Percentiles rank a stretch among this genome's conserved stretches.
Evolutionary conservation across 2,797 vertebrate species (phyloP).

Genomic region (Premnoplex brunnescens): DNA sequence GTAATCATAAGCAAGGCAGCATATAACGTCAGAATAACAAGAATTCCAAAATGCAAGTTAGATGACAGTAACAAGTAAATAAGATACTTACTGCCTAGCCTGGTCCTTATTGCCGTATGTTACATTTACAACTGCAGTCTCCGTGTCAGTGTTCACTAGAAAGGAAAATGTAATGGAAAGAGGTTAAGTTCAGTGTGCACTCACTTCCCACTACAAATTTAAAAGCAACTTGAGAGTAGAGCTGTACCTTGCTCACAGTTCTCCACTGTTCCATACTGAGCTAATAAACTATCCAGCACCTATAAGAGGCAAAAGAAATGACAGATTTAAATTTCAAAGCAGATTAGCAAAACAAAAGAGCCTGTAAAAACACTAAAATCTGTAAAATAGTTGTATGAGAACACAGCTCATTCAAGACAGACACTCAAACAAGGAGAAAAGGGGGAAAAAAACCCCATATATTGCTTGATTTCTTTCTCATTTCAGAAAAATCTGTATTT

Average conservation of each 20-base stretch:
- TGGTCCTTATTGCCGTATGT: conserved; percentile 96
- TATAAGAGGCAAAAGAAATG: conserved; percentile 65
- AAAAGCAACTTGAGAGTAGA: conserved; percentile 36
- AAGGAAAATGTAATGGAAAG: conserved; percentile 18
- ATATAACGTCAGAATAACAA: background rate
- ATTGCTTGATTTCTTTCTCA: background rate
- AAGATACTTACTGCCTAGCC: conserved; percentile 91
- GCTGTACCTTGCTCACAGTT: conserved; percentile 97
- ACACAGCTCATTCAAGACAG: background rate
- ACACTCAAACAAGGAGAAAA: background rate
- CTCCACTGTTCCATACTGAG: conserved; percentile 96
- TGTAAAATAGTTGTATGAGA: background rate
- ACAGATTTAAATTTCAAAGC: conserved; percentile 52
- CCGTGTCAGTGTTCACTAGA: conserved; percentile 97
- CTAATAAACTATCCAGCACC: conserved; percentile 96
- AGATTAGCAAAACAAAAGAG: background rate
- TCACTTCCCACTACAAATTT: conserved; percentile 11
- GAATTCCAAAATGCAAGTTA: background rate
- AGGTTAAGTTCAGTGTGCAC: conserved; percentile 28
- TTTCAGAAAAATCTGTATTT: background rate
- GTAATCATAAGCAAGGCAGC: background rate
- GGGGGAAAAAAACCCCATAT: background rate
- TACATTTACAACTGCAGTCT: conserved; percentile 98
- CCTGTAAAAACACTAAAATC: background rate
- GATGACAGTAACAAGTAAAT: background rate